phyloP scores from a whole-genome alignment of 2,888 invertebrate genomes.

The Subacronicta megacephala region DNA sequence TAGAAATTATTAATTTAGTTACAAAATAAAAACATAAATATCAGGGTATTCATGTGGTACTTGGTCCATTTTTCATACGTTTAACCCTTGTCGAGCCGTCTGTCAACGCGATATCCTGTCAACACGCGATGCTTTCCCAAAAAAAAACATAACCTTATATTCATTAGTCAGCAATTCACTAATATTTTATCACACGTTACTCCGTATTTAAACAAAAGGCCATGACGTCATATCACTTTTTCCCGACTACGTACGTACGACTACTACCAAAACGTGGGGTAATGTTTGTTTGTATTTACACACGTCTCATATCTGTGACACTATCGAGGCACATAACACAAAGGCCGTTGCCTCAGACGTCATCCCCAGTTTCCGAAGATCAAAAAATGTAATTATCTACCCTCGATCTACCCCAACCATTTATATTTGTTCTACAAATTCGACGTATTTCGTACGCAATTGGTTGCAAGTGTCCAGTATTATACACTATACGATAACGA shows the following conservation, averaged over 20 bases:
- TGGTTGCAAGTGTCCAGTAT: conserved; percentile 68
- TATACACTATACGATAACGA: conserved; percentile 13
- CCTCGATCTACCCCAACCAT: conserved; percentile 89
- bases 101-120: conserved; percentile 1
- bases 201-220: conserved; percentile 32
- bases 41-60: not conserved
- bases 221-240: conserved; percentile 48
- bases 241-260: no score
- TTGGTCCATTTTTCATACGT: not conserved
- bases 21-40: not conserved
- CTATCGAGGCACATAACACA: conserved; percentile 81
- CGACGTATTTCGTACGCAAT: conserved; percentile 86
- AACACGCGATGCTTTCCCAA: not conserved
- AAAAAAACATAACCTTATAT: conserved; percentile 30
- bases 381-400: conserved; percentile 90
- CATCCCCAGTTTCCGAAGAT: conserved; percentile 84
- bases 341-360: conserved; percentile 70
- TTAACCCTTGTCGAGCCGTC: not conserved
- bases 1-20: no score
- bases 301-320: conserved; percentile 78
- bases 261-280: conserved; percentile 6
- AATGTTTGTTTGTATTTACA: conserved; percentile 61
- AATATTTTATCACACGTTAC: conserved; percentile 39
- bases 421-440: conserved; percentile 90
- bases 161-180: conserved; percentile 48